Evolutionary conservation across 2,113 vertebrate genomes (phyloP).

Genomic region (Struthidea cinerea): DNA sequence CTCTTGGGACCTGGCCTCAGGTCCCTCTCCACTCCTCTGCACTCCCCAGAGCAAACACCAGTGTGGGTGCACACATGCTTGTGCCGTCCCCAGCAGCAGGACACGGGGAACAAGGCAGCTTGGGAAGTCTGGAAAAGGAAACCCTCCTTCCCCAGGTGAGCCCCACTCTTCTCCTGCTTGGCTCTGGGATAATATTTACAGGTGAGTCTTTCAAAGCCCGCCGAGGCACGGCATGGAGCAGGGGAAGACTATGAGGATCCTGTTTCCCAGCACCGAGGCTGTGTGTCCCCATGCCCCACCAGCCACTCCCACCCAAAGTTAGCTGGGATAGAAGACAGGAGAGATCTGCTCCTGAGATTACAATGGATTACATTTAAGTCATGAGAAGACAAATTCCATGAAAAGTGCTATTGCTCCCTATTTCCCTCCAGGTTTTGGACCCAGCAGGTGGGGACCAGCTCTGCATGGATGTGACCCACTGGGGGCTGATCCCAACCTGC

Average conservation of each 20-base stretch:
- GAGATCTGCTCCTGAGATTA: neutral
- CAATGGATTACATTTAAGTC: rapidly evolving
- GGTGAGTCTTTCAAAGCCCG: neutral
- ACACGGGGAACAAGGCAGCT: rapidly evolving
- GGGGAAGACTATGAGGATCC: neutral
- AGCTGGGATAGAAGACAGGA: neutral
- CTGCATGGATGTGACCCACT: neutral
- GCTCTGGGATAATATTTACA: neutral
- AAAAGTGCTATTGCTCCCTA: neutral
- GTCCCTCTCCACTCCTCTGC: neutral
- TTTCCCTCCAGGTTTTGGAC: neutral
- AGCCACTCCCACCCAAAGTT: neutral
- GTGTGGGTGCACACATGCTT: rapidly evolving
- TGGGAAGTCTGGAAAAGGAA: neutral
- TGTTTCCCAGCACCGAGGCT: neutral
- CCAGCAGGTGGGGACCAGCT: neutral
- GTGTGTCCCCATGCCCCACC: rapidly evolving
- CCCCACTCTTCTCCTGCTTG: neutral
- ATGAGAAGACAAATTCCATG: neutral
- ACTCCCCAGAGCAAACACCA: neutral
- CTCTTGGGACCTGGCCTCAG: neutral
- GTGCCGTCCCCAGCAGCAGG: rapidly evolving
- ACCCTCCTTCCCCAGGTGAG: neutral
- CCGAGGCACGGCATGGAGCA: rapidly evolving
- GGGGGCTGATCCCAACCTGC: rapidly evolving